These are phyloP conservation scores for Sisor rabdophorus DNA, from an alignment of 2,113 vertebrate genomes.

Conservation along the genomic window DNA sequence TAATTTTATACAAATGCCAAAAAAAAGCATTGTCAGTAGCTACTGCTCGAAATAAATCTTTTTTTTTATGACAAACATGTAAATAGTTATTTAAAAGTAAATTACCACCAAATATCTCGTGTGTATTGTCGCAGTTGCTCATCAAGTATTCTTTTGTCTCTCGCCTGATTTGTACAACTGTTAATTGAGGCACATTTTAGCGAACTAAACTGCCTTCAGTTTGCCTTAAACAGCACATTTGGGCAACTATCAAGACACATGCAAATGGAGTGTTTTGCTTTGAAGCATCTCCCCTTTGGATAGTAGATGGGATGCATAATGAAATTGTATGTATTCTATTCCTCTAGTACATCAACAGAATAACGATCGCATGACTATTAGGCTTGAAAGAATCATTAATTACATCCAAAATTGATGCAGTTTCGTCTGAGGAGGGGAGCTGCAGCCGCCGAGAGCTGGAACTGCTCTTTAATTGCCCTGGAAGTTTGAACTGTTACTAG, in stretches of 20 bases:
- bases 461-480: constrained; percentile 54
- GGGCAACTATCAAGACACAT: constrained; percentile 52
- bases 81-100: constrained; percentile 31
- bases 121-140: constrained; percentile 36
- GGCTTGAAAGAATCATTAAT: constrained; percentile 69
- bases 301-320: constrained; percentile 65
- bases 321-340: constrained; percentile 65
- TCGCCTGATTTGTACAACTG: constrained; percentile 41
- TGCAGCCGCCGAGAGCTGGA: constrained; percentile 44
- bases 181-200: constrained; percentile 52
- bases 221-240: constrained; percentile 51
- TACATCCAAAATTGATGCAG: constrained; percentile 62
- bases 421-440: constrained; percentile 43
- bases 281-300: constrained; percentile 63
- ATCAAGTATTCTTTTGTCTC: constrained; percentile 47
- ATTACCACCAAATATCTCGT: constrained; percentile 6
- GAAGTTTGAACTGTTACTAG: constrained; percentile 53
- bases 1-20: not conserved
- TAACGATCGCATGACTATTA: constrained; percentile 56
- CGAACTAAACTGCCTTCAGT: constrained; percentile 41
- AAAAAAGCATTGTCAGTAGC: not conserved
- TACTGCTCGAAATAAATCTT: not conserved
- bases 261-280: constrained; percentile 59
- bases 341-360: constrained; percentile 57
- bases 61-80: constrained; percentile 26